Percentiles rank a stretch among this genome's conserved stretches.
phyloP scores from a whole-genome alignment of 2,888 invertebrate genomes.

The Vannuccia rotundouncinata region DNA sequence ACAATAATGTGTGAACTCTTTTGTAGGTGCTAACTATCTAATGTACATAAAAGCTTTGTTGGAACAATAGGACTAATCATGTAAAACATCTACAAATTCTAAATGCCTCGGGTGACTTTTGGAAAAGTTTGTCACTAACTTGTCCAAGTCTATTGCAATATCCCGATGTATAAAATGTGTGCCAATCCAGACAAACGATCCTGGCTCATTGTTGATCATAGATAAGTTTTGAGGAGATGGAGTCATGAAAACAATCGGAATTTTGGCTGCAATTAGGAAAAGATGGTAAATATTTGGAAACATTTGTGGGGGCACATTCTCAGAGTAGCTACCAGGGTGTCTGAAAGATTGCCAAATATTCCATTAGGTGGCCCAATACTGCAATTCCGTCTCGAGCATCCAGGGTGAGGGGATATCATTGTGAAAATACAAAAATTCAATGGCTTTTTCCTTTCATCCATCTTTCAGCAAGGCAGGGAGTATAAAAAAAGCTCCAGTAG shows the following conservation, averaged over 20 bases:
- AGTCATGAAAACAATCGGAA: conserved; percentile 1
- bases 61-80: neutral
- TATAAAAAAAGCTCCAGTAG: no score
- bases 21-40: neutral
- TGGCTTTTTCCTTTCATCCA: neutral
- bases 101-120: conserved; percentile 10
- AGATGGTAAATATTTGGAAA: conserved; percentile 11
- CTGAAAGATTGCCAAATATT: neutral
- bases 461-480: conserved; percentile 2
- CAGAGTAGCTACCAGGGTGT: neutral
- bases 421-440: neutral
- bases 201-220: conserved; percentile 10
- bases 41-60: neutral
- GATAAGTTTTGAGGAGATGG: neutral
- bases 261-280: neutral
- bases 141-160: neutral
- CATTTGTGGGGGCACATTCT: conserved; percentile 8
- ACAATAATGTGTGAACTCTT: neutral
- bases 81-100: conserved; percentile 7
- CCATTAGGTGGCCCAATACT: conserved; percentile 5
- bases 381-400: conserved; percentile 1
- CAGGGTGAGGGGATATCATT: conserved; percentile 19
- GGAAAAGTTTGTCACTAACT: conserved; percentile 3
- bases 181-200: conserved; percentile 11
- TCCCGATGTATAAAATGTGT: neutral